A percentile compares a stretch with the other conserved stretches of the same genome.
phyloP scores from a whole-genome alignment of 1,140 invertebrate genomes.

The Pectinophora gossypiella region DNA sequence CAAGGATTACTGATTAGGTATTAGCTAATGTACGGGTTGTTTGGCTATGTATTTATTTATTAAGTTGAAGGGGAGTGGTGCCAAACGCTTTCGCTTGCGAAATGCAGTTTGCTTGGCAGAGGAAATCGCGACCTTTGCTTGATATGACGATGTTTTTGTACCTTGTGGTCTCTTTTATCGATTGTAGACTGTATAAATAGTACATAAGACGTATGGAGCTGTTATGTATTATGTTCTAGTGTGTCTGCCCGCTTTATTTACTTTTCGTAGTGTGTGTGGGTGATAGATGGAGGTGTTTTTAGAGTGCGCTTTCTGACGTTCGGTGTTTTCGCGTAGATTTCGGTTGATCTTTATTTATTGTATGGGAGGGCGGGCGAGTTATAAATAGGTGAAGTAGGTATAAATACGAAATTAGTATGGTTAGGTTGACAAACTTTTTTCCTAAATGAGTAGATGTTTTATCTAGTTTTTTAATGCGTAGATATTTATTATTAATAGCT shows the following conservation, averaged over 20 bases:
- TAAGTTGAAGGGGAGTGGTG: conserved; percentile 40
- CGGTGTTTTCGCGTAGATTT: conserved; percentile 3
- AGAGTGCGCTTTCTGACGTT: conserved; percentile 10
- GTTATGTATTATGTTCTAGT: conserved; percentile 27
- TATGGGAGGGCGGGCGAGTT: neutral
- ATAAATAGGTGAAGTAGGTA: neutral
- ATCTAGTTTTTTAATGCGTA: no score
- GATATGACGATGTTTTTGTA: conserved; percentile 17
- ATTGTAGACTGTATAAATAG: conserved; percentile 14
- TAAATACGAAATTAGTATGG: neutral
- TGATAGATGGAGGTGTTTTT: conserved; percentile 19
- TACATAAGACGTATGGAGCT: conserved; percentile 1
- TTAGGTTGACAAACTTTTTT: no score
- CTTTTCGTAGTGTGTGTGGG: conserved; percentile 25
- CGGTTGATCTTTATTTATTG: conserved; percentile 5
- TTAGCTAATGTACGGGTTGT: conserved; percentile 15
- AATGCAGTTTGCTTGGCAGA: conserved; percentile 28
- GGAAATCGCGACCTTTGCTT: conserved; percentile 20
- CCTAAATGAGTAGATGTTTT: no score
- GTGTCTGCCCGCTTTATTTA: conserved; percentile 21
- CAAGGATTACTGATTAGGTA: conserved; percentile 16
- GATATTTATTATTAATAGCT: no score
- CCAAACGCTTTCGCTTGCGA: conserved; percentile 29
- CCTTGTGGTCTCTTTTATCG: conserved; percentile 12
- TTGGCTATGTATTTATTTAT: conserved; percentile 38